A percentile compares a stretch with the other conserved stretches of the same genome.
phyloP scores from a whole-genome alignment of 1,140 invertebrate species.

The Sipha flava region DNA sequence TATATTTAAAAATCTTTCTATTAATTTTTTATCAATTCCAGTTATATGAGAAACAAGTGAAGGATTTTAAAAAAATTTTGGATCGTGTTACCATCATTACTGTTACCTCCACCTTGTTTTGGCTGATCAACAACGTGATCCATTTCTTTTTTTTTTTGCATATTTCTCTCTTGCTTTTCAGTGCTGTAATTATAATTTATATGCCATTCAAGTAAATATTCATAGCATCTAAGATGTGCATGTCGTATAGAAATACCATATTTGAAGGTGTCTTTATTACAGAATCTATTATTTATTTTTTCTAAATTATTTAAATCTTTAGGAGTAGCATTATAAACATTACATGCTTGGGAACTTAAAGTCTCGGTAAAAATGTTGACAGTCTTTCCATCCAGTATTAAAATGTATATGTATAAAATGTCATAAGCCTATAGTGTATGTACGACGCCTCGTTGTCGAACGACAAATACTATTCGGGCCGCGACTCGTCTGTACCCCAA shows the following conservation, averaged over 20 bases:
- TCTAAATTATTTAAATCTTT: not conserved
- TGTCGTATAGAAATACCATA: not conserved
- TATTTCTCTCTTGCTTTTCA: too few relatives aligned
- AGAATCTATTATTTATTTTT: not conserved
- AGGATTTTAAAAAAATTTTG: conserved; percentile 42
- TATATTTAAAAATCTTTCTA: conserved; percentile 40
- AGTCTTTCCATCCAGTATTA: not conserved
- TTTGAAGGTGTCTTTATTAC: not conserved
- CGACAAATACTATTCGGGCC: too few relatives aligned
- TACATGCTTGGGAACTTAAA: not conserved
- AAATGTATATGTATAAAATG: not conserved
- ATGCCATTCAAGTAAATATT: too few relatives aligned
- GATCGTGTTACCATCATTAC: conserved; percentile 44
- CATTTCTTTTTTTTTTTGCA: too few relatives aligned
- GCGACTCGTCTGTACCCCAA: too few relatives aligned
- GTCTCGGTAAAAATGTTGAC: not conserved
- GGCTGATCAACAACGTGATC: conserved; percentile 40
- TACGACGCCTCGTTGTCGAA: too few relatives aligned
- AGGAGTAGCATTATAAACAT: not conserved
- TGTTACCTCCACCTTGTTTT: conserved; percentile 42
- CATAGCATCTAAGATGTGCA: not conserved
- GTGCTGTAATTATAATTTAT: too few relatives aligned
- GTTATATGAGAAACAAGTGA: conserved; percentile 41
- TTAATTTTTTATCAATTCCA: conserved; percentile 41
- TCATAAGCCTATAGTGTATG: too few relatives aligned